phyloP scores from a whole-genome alignment of 2,888 invertebrate species.

The Tuberolachnus salignus region DNA sequence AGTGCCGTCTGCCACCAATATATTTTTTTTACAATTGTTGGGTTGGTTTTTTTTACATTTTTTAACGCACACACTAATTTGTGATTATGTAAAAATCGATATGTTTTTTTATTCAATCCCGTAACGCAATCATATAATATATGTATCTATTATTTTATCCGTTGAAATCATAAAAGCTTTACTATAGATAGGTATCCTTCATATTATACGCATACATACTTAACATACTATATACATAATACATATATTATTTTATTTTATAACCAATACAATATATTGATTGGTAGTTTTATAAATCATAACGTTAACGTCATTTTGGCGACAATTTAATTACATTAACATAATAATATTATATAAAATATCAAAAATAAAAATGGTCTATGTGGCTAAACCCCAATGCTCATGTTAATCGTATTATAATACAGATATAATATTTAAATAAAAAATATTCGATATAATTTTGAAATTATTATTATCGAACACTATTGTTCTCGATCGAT shows the following conservation, averaged over 20 bases:
- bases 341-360: neutral
- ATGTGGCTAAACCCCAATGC: conserved; percentile 22
- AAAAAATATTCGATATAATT: neutral
- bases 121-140: neutral
- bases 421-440: neutral
- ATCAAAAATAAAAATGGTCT: neutral
- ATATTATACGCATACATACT: neutral
- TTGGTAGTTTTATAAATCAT: no score
- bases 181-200: neutral
- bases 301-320: neutral
- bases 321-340: conserved; percentile 3
- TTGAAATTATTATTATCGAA: neutral
- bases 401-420: conserved; percentile 41
- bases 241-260: conserved; percentile 11
- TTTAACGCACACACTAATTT: neutral
- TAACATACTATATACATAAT: neutral
- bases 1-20: neutral
- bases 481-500: neutral
- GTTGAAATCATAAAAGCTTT: conserved; percentile 16
- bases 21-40: conserved; percentile 6
- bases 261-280: neutral
- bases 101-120: neutral
- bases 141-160: neutral
- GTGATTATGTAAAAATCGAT: neutral
- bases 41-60: neutral